These are phyloP conservation scores for Shinisaurus crocodilurus DNA, from an alignment of 2,113 vertebrate species.

Conservation along the genomic window DNA sequence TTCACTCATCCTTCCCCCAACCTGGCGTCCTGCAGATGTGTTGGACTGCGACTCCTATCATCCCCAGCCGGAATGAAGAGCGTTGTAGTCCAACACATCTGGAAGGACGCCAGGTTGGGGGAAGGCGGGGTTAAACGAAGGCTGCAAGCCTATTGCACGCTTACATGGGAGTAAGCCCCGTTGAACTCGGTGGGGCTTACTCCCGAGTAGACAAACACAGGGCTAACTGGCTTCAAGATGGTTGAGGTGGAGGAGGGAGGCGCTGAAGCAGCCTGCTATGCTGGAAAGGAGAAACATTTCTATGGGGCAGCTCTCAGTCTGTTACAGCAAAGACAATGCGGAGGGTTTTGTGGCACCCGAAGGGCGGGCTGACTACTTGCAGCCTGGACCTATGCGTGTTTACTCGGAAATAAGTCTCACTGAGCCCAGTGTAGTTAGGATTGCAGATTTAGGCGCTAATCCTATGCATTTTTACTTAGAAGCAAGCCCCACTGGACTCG, in stretches of 20 bases:
- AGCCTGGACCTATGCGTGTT: not conserved
- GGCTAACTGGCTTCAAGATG: not conserved
- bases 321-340: not conserved
- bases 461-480: no score
- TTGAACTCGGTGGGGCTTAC: not conserved
- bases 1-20: no score
- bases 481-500: not conserved
- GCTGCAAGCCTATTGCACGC: not conserved
- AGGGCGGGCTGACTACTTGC: not conserved
- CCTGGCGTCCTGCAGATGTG: no score
- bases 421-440: not conserved
- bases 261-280: not conserved
- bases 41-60: no score
- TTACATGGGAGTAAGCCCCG: not conserved
- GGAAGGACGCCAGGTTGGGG: no score
- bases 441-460: no score
- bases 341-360: no score
- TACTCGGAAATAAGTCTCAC: not conserved
- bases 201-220: no score
- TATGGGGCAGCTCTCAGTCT: no score
- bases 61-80: no score
- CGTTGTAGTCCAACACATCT: no score
- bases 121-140: not conserved
- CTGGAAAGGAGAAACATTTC: not conserved
- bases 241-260: not conserved